These are phyloP conservation scores for Danionella cerebrum DNA, from an alignment of 2,113 vertebrate species.

Conservation along the genomic window DNA sequence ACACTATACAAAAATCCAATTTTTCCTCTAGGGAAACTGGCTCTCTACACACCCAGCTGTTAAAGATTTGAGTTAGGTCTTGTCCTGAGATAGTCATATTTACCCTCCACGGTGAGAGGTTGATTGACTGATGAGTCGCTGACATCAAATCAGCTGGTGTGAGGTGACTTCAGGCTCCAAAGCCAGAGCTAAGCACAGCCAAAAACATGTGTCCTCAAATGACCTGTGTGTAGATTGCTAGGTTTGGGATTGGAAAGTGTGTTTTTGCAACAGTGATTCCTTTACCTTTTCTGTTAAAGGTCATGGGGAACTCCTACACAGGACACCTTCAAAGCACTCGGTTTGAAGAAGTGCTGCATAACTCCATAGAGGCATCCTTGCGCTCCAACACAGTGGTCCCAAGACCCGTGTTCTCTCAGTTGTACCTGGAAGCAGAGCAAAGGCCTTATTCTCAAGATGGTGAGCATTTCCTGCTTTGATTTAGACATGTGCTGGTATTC, in stretches of 20 bases:
- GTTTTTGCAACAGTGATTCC: not conserved
- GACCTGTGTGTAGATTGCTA: not conserved
- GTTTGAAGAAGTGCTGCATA: constrained; percentile 93
- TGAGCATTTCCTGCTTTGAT: constrained; percentile 39
- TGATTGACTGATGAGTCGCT: not conserved
- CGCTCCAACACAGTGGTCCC: constrained; percentile 85
- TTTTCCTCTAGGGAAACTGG: not conserved
- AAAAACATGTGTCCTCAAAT: not conserved
- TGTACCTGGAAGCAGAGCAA: constrained; percentile 89
- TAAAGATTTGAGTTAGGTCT: not conserved
- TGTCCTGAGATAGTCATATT: not conserved
- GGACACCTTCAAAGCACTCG: constrained; percentile 87
- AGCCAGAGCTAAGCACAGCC: not conserved
- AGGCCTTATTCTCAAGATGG: constrained; percentile 71
- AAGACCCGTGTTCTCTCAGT: constrained; percentile 88
- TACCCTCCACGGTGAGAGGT: not conserved
- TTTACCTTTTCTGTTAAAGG: constrained; percentile 23
- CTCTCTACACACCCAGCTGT: not conserved
- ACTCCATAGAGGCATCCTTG: constrained; percentile 92
- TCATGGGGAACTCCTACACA: constrained; percentile 95
- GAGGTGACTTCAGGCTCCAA: not conserved
- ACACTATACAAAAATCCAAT: constrained; percentile 20
- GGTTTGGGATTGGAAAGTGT: too few species aligned
- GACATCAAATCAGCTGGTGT: not conserved
- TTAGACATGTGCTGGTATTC: too few species aligned